Base-by-base conservation (phyloP, 2,888 invertebrate species). In the Elegia similella region DNA sequence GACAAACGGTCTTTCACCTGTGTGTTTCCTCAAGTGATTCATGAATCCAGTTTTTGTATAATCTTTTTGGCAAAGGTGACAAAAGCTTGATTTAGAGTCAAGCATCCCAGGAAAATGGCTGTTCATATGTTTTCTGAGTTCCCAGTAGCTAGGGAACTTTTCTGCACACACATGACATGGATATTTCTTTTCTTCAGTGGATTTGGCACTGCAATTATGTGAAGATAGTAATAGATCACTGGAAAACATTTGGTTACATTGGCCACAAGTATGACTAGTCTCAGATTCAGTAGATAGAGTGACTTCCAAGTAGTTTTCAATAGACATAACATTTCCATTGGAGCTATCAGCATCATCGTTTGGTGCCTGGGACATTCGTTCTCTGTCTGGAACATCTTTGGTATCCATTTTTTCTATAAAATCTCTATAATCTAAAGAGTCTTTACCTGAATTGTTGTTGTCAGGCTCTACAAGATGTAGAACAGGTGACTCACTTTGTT, bases 41-140 rank as follows among this genome's bases (percentile, higher is more conserved):
- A 92, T 92, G 61, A 92, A 92, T 43, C 92, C 92, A 59, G 92
- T 92, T 67, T 92, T 92, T 7, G 92, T 92, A 63, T 92, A 92
- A 75, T 92, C 92, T 70, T 92, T 92, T 65, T 92, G 91, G 69
- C 92, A 92, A n/a, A 92, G 78, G 62, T 92, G 92, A 72, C 92
- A 92, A 70, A 91, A 92, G 70, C 92, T 92, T 16, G 92, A 92
- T 72, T 92, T 92, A 12, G 92, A 90, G 69, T 92, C 92, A 58
- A 92, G 69, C 92, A 92, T 92, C 55, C 92, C 92, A 55, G 92
- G 92, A 63, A 92, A 92, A 67, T 92, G 92, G 64, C 69, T 88
- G 69, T 91, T 92, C 63, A 92, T 87, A 68, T 92, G 92, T 68
- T 92, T 92, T 59, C 92, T 75, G 32, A 92, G 78, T 63, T 92